These are phyloP conservation scores for Silurus lanzhouensis DNA, from an alignment of 2,797 vertebrate species.

Conservation along the genomic window DNA sequence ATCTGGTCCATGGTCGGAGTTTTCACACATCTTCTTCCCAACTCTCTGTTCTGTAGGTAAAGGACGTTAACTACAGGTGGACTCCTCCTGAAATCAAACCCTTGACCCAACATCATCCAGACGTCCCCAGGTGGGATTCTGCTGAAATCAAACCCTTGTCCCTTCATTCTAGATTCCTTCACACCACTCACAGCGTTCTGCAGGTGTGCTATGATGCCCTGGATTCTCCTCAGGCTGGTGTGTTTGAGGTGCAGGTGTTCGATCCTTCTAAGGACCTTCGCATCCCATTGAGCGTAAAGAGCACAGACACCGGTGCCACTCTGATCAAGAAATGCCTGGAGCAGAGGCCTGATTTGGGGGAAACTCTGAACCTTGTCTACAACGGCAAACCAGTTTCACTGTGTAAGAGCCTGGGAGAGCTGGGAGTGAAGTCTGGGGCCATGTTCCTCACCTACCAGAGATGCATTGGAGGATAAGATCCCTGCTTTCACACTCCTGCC, in stretches of 20 bases:
- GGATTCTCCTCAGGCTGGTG: neutral
- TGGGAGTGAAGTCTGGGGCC: constrained; percentile 43
- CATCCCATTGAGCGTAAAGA: neutral
- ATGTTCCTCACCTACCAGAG: constrained; percentile 52
- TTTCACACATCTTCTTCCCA: neutral
- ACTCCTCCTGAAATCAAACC: too few species aligned
- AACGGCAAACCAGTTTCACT: constrained; percentile 48
- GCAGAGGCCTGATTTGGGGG: neutral
- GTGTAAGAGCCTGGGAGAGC: constrained; percentile 26
- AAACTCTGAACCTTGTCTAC: constrained; percentile 22
- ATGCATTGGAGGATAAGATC: constrained; percentile 46
- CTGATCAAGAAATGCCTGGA: constrained; percentile 24
- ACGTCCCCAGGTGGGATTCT: too few species aligned
- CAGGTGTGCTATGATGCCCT: neutral
- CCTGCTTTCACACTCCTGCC: neutral
- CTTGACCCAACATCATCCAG: too few species aligned
- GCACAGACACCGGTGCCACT: constrained; percentile 38
- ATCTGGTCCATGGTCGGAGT: neutral
- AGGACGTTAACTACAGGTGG: too few species aligned
- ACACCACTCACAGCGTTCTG: constrained; percentile 35
- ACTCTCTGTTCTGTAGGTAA: neutral
- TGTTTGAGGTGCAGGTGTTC: neutral
- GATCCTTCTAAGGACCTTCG: neutral
- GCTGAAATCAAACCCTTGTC: too few species aligned
- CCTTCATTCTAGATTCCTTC: too few species aligned